Evolutionary conservation across 2,888 invertebrate genomes (phyloP).

Genomic region (Cryptocephalus primarius): DNA sequence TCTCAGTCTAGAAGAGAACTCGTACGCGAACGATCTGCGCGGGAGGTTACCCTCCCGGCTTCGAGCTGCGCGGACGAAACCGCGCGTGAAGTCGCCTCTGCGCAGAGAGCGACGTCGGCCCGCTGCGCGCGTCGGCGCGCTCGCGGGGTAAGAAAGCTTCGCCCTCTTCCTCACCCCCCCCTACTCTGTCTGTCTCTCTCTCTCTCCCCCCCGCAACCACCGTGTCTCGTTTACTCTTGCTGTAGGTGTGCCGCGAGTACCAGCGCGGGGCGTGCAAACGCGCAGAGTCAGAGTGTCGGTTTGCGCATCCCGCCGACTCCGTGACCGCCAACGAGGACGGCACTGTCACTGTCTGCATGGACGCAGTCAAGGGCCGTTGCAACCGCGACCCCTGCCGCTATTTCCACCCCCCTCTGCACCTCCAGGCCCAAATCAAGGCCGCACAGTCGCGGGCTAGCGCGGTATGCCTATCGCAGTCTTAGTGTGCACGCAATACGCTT

Average conservation of each 20-base stretch:
- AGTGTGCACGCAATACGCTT: constrained; percentile 32
- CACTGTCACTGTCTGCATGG: constrained; percentile 99
- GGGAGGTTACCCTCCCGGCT: too few species aligned
- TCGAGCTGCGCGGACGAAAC: too few species aligned
- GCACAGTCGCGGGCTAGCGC: constrained; percentile 89
- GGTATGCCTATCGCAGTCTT: constrained; percentile 65
- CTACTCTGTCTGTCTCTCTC: too few species aligned
- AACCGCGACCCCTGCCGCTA: constrained; percentile 99
- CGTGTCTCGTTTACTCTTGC: constrained; percentile 23
- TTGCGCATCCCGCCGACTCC: constrained; percentile 96
- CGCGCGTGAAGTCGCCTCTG: too few species aligned
- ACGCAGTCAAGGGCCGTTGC: constrained; percentile 98
- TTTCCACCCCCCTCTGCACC: constrained; percentile 99
- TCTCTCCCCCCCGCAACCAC: too few species aligned
- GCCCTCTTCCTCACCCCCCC: too few species aligned
- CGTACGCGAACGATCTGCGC: too few species aligned
- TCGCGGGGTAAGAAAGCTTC: too few species aligned
- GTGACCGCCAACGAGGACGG: constrained; percentile 95
- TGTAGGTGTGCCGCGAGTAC: constrained; percentile 96
- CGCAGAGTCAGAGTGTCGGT: constrained; percentile 95
- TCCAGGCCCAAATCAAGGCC: constrained; percentile 97
- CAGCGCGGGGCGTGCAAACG: constrained; percentile 98
- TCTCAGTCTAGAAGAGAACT: too few species aligned
- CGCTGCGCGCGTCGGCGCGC: too few species aligned
- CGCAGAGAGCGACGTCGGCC: too few species aligned